Evolutionary conservation across 2,113 vertebrate species (phyloP).

Genomic region (Alosa alosa): DNA sequence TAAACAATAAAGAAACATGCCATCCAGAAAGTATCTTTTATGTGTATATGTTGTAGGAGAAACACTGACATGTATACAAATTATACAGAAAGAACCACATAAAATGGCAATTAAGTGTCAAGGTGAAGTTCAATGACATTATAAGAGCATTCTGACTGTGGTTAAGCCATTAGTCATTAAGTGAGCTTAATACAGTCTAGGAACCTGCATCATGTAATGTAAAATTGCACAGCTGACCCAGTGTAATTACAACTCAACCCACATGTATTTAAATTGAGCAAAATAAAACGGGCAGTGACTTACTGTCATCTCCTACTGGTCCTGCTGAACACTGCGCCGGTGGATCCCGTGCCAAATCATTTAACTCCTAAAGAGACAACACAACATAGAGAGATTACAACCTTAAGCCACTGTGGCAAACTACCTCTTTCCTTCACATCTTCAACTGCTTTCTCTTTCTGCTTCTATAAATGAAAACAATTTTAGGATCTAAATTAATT

Average conservation of each 20-base stretch:
- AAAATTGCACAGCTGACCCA: background rate
- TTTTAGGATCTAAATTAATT: background rate
- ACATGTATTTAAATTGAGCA: background rate
- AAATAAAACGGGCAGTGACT: slow-evolving; percentile 19
- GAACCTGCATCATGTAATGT: background rate
- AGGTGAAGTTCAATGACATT: background rate
- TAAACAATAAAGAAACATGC: background rate
- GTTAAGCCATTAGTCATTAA: background rate
- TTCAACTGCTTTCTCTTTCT: background rate
- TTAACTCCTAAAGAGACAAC: slow-evolving; percentile 71
- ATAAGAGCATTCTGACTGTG: background rate
- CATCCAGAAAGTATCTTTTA: background rate
- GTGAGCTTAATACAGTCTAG: background rate
- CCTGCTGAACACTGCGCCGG: slow-evolving; percentile 83
- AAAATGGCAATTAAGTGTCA: background rate
- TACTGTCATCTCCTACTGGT: slow-evolving; percentile 79
- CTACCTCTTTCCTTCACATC: background rate
- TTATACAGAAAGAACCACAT: too few species aligned
- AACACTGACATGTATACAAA: too few species aligned
- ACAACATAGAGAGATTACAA: background rate
- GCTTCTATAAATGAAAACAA: background rate
- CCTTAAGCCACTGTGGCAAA: background rate
- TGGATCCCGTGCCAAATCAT: slow-evolving; percentile 82
- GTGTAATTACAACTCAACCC: background rate
- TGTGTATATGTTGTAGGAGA: background rate